These are phyloP conservation scores for Gymnogyps californianus DNA, from an alignment of 2,113 vertebrate genomes.

Conservation along the genomic window DNA sequence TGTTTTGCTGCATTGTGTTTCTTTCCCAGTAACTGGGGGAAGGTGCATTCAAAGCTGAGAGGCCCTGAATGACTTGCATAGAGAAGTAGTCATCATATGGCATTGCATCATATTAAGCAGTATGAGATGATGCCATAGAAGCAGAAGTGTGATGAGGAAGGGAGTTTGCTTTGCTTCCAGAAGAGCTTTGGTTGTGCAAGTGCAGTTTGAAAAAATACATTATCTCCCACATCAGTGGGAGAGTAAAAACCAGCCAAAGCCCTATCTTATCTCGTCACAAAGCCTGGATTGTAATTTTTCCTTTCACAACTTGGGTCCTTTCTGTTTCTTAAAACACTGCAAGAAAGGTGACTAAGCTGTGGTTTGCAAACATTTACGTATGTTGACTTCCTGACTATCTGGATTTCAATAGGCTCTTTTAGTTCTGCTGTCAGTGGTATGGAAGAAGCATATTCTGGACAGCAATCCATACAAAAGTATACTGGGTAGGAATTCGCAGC, in stretches of 20 bases:
- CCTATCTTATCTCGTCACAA: neutral
- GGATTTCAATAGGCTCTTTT: neutral
- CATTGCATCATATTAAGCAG: neutral
- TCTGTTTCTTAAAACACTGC: neutral
- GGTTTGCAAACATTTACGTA: neutral
- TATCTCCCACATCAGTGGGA: neutral
- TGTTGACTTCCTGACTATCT: neutral
- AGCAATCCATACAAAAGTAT: neutral
- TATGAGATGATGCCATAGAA: neutral
- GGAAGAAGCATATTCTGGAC: neutral
- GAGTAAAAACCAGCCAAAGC: neutral
- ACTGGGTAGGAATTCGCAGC: neutral
- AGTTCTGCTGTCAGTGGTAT: neutral
- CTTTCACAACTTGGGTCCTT: neutral
- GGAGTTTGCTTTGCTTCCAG: neutral
- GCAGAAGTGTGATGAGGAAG: neutral
- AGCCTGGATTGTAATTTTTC: neutral
- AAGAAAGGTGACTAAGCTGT: neutral
- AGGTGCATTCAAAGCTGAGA: neutral
- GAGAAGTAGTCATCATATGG: neutral
- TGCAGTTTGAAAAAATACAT: neutral
- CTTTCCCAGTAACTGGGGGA: neutral
- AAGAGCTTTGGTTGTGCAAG: neutral
- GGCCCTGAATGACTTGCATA: neutral
- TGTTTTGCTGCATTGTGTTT: neutral